A percentile compares a stretch with the other conserved stretches of the same genome.
These are phyloP conservation scores for Hippocampus barbouri DNA, from an alignment of 2,113 vertebrate genomes.

Conservation along the genomic window DNA sequence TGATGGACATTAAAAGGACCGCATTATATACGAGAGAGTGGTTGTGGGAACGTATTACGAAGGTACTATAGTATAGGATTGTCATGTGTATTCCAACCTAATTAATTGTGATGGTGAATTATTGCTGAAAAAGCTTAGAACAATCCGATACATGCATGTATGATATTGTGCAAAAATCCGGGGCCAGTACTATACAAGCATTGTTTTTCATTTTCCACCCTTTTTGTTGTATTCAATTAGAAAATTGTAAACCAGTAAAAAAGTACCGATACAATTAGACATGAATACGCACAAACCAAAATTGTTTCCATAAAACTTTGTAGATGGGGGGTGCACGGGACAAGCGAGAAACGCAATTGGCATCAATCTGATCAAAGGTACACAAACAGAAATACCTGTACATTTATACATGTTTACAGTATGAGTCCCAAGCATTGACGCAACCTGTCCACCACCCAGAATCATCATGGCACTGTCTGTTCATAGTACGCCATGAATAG, in stretches of 20 bases:
- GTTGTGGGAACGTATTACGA: constrained; percentile 3
- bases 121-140: constrained; percentile 1
- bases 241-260: background rate
- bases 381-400: background rate
- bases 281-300: background rate
- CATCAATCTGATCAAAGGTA: background rate
- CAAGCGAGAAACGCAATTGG: background rate
- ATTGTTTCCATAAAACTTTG: background rate
- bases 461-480: background rate
- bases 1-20: constrained; percentile 10
- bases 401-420: no score
- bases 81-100: constrained; percentile 1
- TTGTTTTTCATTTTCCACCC: background rate
- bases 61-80: background rate
- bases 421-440: background rate
- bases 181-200: background rate
- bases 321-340: background rate
- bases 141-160: constrained; percentile 10
- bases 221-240: background rate
- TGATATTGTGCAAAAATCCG: background rate
- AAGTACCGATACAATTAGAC: background rate
- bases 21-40: constrained; percentile 1
- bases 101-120: constrained; percentile 13
- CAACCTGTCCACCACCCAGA: background rate
- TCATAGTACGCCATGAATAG: background rate